A percentile compares a stretch with the other conserved stretches of the same genome.
These are phyloP conservation scores for Chaenocephalus aceratus DNA, from an alignment of 2,113 vertebrate species.

Conservation along the genomic window DNA sequence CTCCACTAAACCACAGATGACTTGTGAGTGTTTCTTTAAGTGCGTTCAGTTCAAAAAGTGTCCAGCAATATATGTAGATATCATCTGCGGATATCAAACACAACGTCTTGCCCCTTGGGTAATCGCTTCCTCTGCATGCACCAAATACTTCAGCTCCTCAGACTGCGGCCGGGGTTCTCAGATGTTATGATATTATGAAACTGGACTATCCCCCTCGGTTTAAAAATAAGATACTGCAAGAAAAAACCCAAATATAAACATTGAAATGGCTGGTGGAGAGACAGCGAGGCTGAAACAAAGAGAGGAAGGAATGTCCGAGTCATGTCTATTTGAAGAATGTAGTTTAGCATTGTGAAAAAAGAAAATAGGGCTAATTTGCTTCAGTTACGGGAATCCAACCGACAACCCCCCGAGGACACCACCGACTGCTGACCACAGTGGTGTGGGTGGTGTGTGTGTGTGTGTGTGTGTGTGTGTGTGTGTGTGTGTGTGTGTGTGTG, in stretches of 20 bases:
- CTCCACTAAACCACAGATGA: no score
- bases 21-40: not conserved
- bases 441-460: no score
- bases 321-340: slow-evolving; percentile 3
- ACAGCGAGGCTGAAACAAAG: slow-evolving; percentile 25
- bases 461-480: no score
- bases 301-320: slow-evolving; percentile 66
- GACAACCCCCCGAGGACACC: no score
- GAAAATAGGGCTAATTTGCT: no score
- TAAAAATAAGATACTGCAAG: slow-evolving; percentile 1
- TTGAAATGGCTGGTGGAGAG: slow-evolving; percentile 7
- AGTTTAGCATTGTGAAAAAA: no score
- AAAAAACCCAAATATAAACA: slow-evolving; percentile 34
- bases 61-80: no score
- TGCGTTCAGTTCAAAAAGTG: not conserved
- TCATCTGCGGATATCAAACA: not conserved
- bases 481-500: no score
- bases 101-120: not conserved
- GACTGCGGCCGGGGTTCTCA: not conserved
- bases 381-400: no score
- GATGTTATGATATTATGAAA: not conserved
- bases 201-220: not conserved
- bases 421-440: no score
- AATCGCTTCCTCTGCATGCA: not conserved
- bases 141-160: slow-evolving; percentile 9